Conservation (phyloP, 2,113 vertebrate genomes). For the Corynorhinus townsendii region DNA sequence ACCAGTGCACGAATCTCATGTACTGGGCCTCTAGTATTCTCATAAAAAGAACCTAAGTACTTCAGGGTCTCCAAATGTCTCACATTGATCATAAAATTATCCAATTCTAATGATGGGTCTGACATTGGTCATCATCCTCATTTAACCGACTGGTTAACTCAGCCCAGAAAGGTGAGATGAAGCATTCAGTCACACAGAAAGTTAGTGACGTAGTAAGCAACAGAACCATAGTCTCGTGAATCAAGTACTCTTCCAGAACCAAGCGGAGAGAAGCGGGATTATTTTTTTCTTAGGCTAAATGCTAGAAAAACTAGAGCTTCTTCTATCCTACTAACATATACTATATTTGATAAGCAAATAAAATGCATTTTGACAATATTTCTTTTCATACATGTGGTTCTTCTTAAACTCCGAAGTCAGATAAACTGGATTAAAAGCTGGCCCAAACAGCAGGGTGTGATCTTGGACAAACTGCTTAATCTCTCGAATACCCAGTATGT, state of each 20-base stretch:
- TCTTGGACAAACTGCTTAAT: background rate
- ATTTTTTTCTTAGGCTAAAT: background rate
- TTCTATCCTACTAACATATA: background rate
- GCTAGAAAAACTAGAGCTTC: constrained; percentile 17
- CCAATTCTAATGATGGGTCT: constrained; percentile 1
- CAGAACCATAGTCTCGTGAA: background rate
- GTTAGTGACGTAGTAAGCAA: background rate
- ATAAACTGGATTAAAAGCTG: background rate
- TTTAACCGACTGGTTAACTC: constrained; percentile 3
- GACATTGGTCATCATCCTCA: background rate
- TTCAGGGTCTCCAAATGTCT: constrained; percentile 11
- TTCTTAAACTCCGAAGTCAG: constrained; percentile 38
- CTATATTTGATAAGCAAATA: background rate
- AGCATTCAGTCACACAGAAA: background rate
- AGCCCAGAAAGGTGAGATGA: background rate
- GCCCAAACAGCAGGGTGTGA: background rate
- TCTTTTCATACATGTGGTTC: background rate
- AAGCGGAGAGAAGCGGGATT: background rate
- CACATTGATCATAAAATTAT: background rate
- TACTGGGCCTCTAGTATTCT: background rate
- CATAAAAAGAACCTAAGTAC: constrained; percentile 31
- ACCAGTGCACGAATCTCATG: no score
- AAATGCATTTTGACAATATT: constrained; percentile 11
- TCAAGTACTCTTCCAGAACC: background rate
- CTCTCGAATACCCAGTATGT: background rate